A percentile compares a stretch with the other conserved stretches of the same genome.
Evolutionary conservation across 2,797 vertebrate species (phyloP).

Genomic region (Strix occidentalis): DNA sequence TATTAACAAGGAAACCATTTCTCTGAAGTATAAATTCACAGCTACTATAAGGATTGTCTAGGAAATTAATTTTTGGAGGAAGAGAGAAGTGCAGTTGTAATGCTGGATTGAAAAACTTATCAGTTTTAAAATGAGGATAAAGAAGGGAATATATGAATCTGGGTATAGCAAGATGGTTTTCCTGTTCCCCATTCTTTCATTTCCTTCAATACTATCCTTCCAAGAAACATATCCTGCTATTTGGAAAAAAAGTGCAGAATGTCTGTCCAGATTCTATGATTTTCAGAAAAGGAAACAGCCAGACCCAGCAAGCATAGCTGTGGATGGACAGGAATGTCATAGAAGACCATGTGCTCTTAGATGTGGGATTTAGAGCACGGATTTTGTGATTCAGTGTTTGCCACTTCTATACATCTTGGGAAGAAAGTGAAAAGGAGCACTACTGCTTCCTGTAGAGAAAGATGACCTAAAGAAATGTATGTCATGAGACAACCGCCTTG

Average conservation of each 20-base stretch:
- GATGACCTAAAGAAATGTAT: not conserved
- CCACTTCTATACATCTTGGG: not conserved
- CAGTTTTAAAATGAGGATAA: not conserved
- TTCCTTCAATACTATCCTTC: not conserved
- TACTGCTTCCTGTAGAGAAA: fast-evolving
- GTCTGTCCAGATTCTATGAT: not conserved
- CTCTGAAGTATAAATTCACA: not conserved
- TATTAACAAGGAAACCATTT: not conserved
- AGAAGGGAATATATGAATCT: not conserved
- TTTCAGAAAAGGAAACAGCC: not conserved
- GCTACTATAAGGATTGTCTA: not conserved
- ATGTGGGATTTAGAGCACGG: not conserved
- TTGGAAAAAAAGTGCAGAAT: not conserved
- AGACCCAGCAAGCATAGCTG: not conserved
- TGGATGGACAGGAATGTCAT: not conserved
- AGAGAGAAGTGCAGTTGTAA: not conserved
- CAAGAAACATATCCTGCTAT: not conserved
- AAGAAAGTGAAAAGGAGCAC: not conserved
- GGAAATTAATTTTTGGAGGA: not conserved
- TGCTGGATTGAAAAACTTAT: not conserved
- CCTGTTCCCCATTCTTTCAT: not conserved
- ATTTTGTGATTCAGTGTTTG: not conserved
- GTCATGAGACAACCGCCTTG: not conserved
- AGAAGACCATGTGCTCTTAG: not conserved
- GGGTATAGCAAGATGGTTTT: not conserved